Percentiles rank a stretch among this genome's conserved stretches.
Evolutionary conservation across 2,113 vertebrate species (phyloP).

Genomic region (Onychostoma macrolepis): DNA sequence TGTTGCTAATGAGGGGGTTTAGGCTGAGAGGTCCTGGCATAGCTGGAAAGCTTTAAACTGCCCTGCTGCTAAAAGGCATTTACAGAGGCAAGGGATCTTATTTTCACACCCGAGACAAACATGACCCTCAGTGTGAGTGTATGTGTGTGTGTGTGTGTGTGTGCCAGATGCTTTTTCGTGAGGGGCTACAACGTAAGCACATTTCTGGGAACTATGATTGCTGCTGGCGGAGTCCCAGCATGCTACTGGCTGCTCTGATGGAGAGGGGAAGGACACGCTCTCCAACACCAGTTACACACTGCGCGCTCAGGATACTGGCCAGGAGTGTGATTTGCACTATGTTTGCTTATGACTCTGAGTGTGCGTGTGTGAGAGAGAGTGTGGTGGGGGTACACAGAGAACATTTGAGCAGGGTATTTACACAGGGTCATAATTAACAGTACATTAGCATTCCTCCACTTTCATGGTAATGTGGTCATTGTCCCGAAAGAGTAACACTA

Average conservation of each 20-base stretch:
- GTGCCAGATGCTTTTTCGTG: conserved; percentile 80
- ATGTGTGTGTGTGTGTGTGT: conserved; percentile 61
- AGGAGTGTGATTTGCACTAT: conserved; percentile 43
- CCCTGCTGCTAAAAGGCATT: conserved; percentile 77
- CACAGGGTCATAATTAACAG: conserved; percentile 76
- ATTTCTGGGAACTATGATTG: conserved; percentile 77
- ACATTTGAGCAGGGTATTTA: conserved; percentile 70
- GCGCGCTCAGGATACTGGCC: conserved; percentile 5
- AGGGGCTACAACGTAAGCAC: conserved; percentile 75
- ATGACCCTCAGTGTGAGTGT: conserved; percentile 71
- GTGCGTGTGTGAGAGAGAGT: background rate
- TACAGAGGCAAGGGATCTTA: conserved; percentile 79
- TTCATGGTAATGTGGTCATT: conserved; percentile 66
- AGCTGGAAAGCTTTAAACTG: conserved; percentile 73
- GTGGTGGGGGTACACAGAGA: conserved; percentile 35
- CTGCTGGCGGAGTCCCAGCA: conserved; percentile 67
- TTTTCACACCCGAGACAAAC: conserved; percentile 82
- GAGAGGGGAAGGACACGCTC: conserved; percentile 70
- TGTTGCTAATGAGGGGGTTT: conserved; percentile 78
- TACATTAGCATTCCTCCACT: conserved; percentile 64
- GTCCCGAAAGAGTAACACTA: conserved; percentile 72
- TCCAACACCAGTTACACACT: conserved; percentile 15
- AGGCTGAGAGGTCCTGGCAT: conserved; percentile 73
- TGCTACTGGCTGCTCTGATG: conserved; percentile 57
- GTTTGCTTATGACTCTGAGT: conserved; percentile 34